Percentiles rank a stretch among this genome's conserved stretches.
These are phyloP conservation scores for Atrina japonica DNA, from an alignment of 2,888 invertebrate genomes.

Conservation along the genomic window DNA sequence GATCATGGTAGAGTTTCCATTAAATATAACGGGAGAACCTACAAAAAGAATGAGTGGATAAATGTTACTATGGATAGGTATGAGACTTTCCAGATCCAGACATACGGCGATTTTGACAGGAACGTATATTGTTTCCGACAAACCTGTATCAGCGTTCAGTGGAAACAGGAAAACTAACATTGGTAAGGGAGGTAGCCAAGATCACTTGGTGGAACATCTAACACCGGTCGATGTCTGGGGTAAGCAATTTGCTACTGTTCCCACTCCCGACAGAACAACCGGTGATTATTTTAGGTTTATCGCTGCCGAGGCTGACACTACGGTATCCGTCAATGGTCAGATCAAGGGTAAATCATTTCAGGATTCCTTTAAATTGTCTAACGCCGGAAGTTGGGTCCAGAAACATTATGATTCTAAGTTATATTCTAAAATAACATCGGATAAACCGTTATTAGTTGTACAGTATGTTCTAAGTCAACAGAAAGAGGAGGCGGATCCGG, in stretches of 20 bases:
- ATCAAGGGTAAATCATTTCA: no score
- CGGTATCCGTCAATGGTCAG: conserved; percentile 38
- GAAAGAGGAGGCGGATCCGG: conserved; percentile 63
- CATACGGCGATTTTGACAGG: conserved; percentile 60
- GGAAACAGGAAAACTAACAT: conserved; percentile 60
- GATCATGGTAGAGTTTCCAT: conserved; percentile 2
- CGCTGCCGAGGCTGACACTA: conserved; percentile 44
- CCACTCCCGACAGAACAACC: conserved; percentile 54
- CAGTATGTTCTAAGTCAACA: conserved; percentile 64
- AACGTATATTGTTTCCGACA: conserved; percentile 49
- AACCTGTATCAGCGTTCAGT: conserved; percentile 60
- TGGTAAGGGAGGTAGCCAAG: conserved; percentile 18
- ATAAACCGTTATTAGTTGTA: conserved; percentile 58
- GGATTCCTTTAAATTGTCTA: conserved; percentile 29
- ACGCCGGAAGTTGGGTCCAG: conserved; percentile 31
- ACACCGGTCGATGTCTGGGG: conserved; percentile 66
- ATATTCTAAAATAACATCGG: conserved; percentile 47
- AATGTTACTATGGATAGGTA: conserved; percentile 24
- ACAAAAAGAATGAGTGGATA: conserved; percentile 13
- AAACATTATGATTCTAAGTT: conserved; percentile 40
- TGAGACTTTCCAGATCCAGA: conserved; percentile 28
- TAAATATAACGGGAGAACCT: conserved; percentile 17
- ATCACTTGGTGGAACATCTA: conserved; percentile 62
- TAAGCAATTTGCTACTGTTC: conserved; percentile 57
- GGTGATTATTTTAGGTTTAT: conserved; percentile 60